Evolutionary conservation across 2,888 invertebrate genomes (phyloP).

Genomic region (Pyrgus malvae): DNA sequence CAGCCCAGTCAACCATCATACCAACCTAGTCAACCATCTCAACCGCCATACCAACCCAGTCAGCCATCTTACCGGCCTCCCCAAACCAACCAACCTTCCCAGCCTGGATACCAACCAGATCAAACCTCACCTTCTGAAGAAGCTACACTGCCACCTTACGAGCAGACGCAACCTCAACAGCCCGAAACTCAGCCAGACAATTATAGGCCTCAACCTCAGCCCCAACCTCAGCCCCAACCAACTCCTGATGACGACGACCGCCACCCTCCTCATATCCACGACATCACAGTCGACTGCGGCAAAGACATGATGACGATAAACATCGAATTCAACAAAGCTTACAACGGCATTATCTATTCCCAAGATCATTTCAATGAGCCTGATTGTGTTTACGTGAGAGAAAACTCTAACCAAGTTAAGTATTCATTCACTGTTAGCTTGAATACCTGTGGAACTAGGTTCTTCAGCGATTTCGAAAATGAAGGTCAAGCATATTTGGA

Average conservation of each 20-base stretch:
- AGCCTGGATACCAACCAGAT: slow-evolving; percentile 39
- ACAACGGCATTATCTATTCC: slow-evolving; percentile 90
- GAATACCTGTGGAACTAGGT: slow-evolving; percentile 90
- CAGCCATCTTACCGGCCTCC: slow-evolving; percentile 34
- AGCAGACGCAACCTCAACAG: slow-evolving; percentile 39
- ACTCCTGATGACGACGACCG: slow-evolving; percentile 81
- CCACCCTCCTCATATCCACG: slow-evolving; percentile 89
- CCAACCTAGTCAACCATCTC: slow-evolving; percentile 35
- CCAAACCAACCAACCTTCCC: slow-evolving; percentile 36
- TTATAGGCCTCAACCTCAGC: slow-evolving; percentile 19
- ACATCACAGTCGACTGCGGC: slow-evolving; percentile 88
- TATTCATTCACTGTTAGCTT: slow-evolving; percentile 88
- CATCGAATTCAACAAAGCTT: slow-evolving; percentile 88
- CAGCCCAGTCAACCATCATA: slow-evolving; percentile 40
- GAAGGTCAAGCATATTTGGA: slow-evolving; percentile 90
- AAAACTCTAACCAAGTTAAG: slow-evolving; percentile 85
- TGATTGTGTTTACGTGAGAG: slow-evolving; percentile 87
- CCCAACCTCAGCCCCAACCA: slow-evolving; percentile 36
- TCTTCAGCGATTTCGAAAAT: slow-evolving; percentile 88
- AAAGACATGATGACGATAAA: slow-evolving; percentile 92
- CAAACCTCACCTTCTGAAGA: slow-evolving; percentile 26
- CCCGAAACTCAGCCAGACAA: slow-evolving; percentile 31
- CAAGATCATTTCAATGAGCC: slow-evolving; percentile 87
- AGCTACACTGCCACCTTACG: slow-evolving; percentile 26
- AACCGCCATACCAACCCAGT: slow-evolving; percentile 39